Base-by-base conservation (phyloP, 2,113 vertebrate species). In the Chlorodrepanis virens region DNA sequence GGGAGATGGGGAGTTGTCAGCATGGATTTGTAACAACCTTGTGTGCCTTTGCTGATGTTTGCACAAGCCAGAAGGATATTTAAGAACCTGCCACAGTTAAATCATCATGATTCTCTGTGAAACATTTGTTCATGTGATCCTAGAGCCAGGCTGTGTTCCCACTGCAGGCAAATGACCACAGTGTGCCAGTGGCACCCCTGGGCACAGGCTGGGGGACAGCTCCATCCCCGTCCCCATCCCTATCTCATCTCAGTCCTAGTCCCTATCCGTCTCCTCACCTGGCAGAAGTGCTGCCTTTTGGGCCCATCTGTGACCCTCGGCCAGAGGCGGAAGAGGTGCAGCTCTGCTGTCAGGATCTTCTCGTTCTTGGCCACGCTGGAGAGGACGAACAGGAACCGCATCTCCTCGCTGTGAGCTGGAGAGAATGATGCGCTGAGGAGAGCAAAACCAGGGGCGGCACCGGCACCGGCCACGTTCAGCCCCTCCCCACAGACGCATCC, bases 251-350 rank as follows among this genome's bases (percentile, higher is more conserved):
- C 53, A 3, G 5, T 54, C 53, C 53, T 19, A 1, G 3, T 54
- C 29, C 53, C 52, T 29, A 4, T 23, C 28, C 17, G 28, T 12
- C 10, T 50, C 75, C 85, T 72, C 60, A 99, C 99, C 98, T 98
- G 98, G 92, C 98, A 99, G 93, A 99, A 98, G 91, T 99, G 98
- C 25, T 99, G 98, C 44, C 98, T 98, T 83, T 96, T 98, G 70
- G 79, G 93, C 19, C 94, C 83, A 0, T 92, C 63, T 0, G 97
- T 83, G 25, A 86, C 70, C 75, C 97, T 98, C 2, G 98, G 97
- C 80, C 98, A 96, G 68, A 99, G 97, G 83, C 99, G 99, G 96
- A 99, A 99, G 18, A 99, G 98, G 76, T 99, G 99, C 7, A 99
- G 97, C 89, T 99, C 99, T 9, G 99, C 99, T 0, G 98, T 98